Percentiles rank a stretch among this genome's conserved stretches.
Evolutionary conservation across 2,113 vertebrate genomes (phyloP).

Genomic region (Etia nguti): DNA sequence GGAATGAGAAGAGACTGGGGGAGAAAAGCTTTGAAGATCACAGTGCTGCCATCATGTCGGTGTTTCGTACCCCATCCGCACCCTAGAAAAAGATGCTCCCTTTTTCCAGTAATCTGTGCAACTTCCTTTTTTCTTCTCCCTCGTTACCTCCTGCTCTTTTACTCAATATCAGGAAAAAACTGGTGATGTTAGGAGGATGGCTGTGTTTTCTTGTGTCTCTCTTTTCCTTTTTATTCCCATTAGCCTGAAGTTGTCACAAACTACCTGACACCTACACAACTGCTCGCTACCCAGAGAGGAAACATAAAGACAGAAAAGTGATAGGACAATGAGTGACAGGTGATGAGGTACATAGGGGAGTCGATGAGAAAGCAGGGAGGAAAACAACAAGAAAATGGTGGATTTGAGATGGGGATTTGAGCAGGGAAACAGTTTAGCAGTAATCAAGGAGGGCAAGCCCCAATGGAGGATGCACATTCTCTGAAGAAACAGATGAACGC

Average conservation of each 20-base stretch:
- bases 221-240: slow-evolving; percentile 27
- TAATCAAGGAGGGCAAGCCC: slow-evolving; percentile 40
- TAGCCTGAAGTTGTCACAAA: slow-evolving; percentile 7
- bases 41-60: background rate
- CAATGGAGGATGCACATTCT: slow-evolving; percentile 7
- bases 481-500: slow-evolving; percentile 13
- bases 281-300: background rate
- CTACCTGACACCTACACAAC: background rate
- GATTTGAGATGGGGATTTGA: slow-evolving; percentile 5
- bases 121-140: slow-evolving; percentile 21
- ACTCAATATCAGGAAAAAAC: background rate
- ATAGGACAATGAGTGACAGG: slow-evolving; percentile 1
- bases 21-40: slow-evolving; percentile 49
- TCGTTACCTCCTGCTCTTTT: background rate
- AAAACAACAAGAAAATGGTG: slow-evolving; percentile 6
- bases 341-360: background rate
- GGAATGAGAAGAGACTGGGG: background rate
- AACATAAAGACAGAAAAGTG: background rate
- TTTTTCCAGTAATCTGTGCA: background rate
- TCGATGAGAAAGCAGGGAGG: background rate
- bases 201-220: background rate
- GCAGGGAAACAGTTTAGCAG: slow-evolving; percentile 16
- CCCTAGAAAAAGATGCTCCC: background rate
- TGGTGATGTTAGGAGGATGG: background rate
- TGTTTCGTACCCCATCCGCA: slow-evolving; percentile 24